A percentile compares a stretch with the other conserved stretches of the same genome.
These are phyloP conservation scores for Nannobrachium achirus DNA, from an alignment of 2,113 vertebrate species.

Conservation along the genomic window DNA sequence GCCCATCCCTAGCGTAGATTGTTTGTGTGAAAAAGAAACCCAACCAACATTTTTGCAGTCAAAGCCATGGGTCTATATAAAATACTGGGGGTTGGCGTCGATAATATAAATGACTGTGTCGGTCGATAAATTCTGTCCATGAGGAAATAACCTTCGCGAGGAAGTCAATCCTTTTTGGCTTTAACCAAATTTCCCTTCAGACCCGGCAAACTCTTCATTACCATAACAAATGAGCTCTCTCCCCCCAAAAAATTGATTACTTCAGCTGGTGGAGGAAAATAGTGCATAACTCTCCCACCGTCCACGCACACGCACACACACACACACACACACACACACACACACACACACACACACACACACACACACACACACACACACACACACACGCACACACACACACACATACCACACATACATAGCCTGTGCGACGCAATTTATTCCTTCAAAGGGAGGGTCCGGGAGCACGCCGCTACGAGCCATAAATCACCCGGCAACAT, in stretches of 20 bases:
- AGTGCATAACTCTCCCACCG: conserved; percentile 76
- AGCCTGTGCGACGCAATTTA: conserved; percentile 63
- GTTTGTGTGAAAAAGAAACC: conserved; percentile 39
- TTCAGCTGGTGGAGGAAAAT: conserved; percentile 70
- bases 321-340: no score
- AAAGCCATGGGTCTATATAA: not conserved
- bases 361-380: no score
- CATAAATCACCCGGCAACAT: conserved; percentile 73
- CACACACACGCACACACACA: no score
- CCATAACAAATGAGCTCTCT: conserved; percentile 66
- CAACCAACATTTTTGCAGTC: not conserved
- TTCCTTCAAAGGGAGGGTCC: conserved; percentile 70
- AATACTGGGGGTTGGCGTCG: not conserved
- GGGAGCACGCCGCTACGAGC: conserved; percentile 50
- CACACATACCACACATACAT: no score
- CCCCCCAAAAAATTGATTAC: conserved; percentile 66
- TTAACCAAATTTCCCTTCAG: conserved; percentile 45
- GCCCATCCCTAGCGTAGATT: no score
- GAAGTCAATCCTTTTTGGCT: conserved; percentile 62
- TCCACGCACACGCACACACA: conserved; percentile 15
- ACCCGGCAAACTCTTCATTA: conserved; percentile 62
- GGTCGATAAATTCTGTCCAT: conserved; percentile 70
- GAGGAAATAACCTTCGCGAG: conserved; percentile 70
- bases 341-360: no score
- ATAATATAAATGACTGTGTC: conserved; percentile 45